Conservation (phyloP, 2,113 vertebrate species). For the Calyptommatus sinebrachiatus region DNA sequence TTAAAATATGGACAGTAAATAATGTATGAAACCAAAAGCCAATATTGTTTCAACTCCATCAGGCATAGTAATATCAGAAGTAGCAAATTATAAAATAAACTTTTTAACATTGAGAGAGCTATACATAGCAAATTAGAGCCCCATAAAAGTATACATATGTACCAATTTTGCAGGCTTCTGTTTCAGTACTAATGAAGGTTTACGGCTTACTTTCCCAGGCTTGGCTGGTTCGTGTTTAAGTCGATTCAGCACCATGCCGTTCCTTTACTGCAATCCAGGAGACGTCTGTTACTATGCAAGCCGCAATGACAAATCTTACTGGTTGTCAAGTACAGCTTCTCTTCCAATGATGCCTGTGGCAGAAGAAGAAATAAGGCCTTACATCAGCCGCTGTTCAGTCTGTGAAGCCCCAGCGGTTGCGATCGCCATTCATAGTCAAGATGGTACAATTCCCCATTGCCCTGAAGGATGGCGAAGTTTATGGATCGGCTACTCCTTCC, state of each 20-base stretch:
- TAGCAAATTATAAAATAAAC: neutral
- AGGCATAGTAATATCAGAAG: neutral
- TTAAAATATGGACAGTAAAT: neutral
- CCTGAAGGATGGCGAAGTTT: conserved; percentile 92
- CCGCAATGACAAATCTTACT: conserved; percentile 97
- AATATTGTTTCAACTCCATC: neutral
- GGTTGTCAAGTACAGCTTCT: conserved; percentile 93
- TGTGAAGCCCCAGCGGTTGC: conserved; percentile 95
- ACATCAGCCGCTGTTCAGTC: conserved; percentile 96
- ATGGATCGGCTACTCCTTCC: conserved; percentile 98
- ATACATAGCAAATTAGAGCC: neutral
- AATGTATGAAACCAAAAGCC: neutral
- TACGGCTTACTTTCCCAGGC: conserved; percentile 67
- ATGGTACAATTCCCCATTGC: conserved; percentile 90
- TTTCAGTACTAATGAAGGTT: neutral
- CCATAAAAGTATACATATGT: neutral
- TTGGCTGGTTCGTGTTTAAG: conserved; percentile 93
- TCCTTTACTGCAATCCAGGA: conserved; percentile 96
- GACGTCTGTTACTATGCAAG: conserved; percentile 94
- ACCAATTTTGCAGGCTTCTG: neutral
- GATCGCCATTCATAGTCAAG: conserved; percentile 94
- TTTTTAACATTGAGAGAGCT: neutral
- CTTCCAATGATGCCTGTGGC: conserved; percentile 98
- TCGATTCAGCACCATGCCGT: conserved; percentile 94
- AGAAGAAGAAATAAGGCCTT: conserved; percentile 86